phyloP scores from a whole-genome alignment of 2,797 vertebrate species.

The Chiloscyllium punctatum region DNA sequence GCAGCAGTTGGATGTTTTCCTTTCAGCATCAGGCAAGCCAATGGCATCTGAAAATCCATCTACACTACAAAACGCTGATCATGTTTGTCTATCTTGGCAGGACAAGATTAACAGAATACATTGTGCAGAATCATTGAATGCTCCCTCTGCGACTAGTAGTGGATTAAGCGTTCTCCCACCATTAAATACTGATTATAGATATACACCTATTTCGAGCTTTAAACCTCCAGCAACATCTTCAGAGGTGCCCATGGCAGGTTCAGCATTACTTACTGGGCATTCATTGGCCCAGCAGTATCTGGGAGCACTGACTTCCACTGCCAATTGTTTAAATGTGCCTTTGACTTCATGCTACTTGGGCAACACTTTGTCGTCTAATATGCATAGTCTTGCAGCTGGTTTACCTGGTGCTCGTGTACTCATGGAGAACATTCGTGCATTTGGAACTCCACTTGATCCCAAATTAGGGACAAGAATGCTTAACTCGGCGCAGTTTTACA shows the following conservation, averaged over 20 bases:
- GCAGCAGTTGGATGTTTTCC: background rate
- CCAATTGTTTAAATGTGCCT: slow-evolving; percentile 46
- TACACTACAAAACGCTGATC: background rate
- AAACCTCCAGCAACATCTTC: slow-evolving; percentile 49
- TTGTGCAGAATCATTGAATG: slow-evolving; percentile 42
- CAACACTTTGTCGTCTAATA: slow-evolving; percentile 44
- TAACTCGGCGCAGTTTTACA: slow-evolving; percentile 50
- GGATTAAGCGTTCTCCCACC: slow-evolving; percentile 48
- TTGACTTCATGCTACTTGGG: slow-evolving; percentile 57
- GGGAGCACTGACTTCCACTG: slow-evolving; percentile 43
- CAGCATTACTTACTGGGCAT: slow-evolving; percentile 55
- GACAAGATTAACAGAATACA: slow-evolving; percentile 40
- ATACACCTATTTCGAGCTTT: slow-evolving; percentile 52
- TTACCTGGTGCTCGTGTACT: slow-evolving; percentile 49
- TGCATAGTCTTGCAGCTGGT: slow-evolving; percentile 54
- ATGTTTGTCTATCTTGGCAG: background rate
- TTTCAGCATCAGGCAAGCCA: background rate
- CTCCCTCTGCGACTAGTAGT: slow-evolving; percentile 12
- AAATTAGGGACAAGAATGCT: slow-evolving; percentile 52
- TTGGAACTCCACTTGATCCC: slow-evolving; percentile 53
- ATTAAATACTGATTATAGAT: slow-evolving; percentile 47
- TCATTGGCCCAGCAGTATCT: slow-evolving; percentile 65
- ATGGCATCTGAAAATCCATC: background rate
- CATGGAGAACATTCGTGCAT: slow-evolving; percentile 51
- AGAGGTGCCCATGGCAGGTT: slow-evolving; percentile 50